Evolutionary conservation across 2,888 invertebrate genomes (phyloP).

Genomic region (Elysia crispata): DNA sequence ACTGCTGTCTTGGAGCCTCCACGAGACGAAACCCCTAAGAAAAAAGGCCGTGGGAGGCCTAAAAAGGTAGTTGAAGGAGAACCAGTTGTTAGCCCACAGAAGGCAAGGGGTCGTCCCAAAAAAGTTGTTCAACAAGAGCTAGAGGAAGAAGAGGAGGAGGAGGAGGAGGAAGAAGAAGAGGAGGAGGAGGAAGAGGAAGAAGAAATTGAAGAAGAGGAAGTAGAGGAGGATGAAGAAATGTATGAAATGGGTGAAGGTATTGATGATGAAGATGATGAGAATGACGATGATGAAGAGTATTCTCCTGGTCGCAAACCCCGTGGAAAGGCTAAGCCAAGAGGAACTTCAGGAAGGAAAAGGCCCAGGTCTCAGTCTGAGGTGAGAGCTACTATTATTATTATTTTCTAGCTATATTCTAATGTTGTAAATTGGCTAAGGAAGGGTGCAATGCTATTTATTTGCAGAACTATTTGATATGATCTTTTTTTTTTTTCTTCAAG

Average conservation of each 20-base stretch:
- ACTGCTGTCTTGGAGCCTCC: constrained; percentile 11
- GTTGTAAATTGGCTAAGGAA: too few species aligned
- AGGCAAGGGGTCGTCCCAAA: background rate
- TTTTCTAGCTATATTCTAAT: too few species aligned
- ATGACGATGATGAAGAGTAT: constrained; percentile 44
- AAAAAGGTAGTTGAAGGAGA: constrained; percentile 19
- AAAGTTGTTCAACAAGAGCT: constrained; percentile 50
- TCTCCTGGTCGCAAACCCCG: background rate
- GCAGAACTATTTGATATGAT: too few species aligned
- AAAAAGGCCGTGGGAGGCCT: constrained; percentile 14
- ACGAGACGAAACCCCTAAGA: constrained; percentile 25
- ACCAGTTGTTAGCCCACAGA: background rate
- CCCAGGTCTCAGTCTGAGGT: constrained; percentile 48
- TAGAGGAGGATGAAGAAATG: constrained; percentile 54
- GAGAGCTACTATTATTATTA: too few species aligned
- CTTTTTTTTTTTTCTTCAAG: too few species aligned
- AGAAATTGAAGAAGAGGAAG: constrained; percentile 41
- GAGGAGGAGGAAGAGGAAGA: constrained; percentile 44
- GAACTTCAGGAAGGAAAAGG: constrained; percentile 32
- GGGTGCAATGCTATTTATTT: too few species aligned
- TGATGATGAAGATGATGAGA: constrained; percentile 34
- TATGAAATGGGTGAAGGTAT: constrained; percentile 50
- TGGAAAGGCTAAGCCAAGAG: constrained; percentile 18
- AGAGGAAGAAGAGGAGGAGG: constrained; percentile 41
- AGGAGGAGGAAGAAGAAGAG: constrained; percentile 49